These are phyloP conservation scores for Aptenodytes forsteri DNA, from an alignment of 2,113 vertebrate genomes.

Conservation along the genomic window DNA sequence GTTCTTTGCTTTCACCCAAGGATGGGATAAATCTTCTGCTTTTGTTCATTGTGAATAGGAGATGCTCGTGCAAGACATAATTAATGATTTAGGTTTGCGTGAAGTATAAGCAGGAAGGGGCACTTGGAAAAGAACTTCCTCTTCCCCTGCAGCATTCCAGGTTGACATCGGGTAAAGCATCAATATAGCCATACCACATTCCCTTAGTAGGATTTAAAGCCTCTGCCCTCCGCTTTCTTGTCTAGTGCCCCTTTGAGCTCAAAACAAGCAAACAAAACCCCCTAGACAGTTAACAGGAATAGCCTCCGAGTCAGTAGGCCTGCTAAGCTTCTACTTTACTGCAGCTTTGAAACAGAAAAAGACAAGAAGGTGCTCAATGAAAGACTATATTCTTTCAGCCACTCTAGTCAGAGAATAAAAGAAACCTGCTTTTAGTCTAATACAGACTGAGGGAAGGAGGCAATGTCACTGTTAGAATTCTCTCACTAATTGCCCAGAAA, in stretches of 20 bases:
- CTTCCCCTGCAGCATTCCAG: fast-evolving
- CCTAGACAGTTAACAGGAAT: background rate
- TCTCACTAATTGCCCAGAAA: constrained; percentile 49
- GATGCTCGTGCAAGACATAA: background rate
- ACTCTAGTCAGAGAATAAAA: background rate
- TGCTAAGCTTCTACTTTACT: background rate
- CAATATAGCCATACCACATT: background rate
- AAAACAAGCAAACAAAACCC: background rate
- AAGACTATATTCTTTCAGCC: background rate
- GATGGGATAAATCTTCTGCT: background rate
- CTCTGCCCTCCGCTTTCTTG: background rate
- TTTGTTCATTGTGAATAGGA: background rate
- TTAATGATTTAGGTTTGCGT: background rate
- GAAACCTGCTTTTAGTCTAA: constrained; percentile 13
- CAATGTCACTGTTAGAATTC: constrained; percentile 18
- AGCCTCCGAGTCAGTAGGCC: background rate
- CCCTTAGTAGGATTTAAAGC: background rate
- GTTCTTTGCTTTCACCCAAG: background rate
- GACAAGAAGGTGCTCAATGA: background rate
- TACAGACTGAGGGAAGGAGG: background rate
- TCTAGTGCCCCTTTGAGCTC: constrained; percentile 1
- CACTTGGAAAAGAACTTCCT: background rate
- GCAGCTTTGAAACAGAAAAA: constrained; percentile 11
- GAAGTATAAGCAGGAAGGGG: background rate
- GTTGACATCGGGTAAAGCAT: background rate